A percentile compares a stretch with the other conserved stretches of the same genome.
Evolutionary conservation across 2,113 vertebrate species (phyloP).

Genomic region (Amia ocellicauda): DNA sequence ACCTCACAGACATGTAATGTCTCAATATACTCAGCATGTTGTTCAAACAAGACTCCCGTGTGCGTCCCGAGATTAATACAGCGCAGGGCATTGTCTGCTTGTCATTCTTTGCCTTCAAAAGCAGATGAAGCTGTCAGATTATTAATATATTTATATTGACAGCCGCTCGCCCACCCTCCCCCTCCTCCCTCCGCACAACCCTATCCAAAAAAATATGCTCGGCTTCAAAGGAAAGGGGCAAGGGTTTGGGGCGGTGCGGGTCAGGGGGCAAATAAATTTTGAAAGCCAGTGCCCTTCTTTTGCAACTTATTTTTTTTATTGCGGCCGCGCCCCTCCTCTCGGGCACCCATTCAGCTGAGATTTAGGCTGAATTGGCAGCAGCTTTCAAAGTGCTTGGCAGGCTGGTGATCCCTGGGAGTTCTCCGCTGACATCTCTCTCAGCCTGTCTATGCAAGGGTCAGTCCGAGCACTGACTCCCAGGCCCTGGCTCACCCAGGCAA

Average conservation of each 20-base stretch:
- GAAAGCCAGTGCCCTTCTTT: constrained; percentile 78
- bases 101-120: constrained; percentile 68
- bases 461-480: constrained; percentile 70
- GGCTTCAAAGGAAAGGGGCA: constrained; percentile 64
- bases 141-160: constrained; percentile 77
- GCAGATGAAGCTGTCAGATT: constrained; percentile 81
- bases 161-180: constrained; percentile 27
- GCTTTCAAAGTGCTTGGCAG: constrained; percentile 83
- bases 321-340: constrained; percentile 72
- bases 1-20: constrained; percentile 66
- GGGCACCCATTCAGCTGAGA: constrained; percentile 82
- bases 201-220: constrained; percentile 56
- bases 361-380: constrained; percentile 90
- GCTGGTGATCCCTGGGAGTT: constrained; percentile 76
- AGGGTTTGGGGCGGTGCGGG: constrained; percentile 54
- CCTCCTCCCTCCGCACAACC: not conserved
- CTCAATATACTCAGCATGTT: constrained; percentile 72
- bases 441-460: constrained; percentile 78
- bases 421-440: constrained; percentile 74
- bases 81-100: constrained; percentile 67
- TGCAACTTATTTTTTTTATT: constrained; percentile 89
- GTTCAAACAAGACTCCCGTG: constrained; percentile 62
- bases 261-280: constrained; percentile 72
- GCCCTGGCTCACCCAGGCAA: constrained; percentile 65
- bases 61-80: constrained; percentile 61